A percentile compares a stretch with the other conserved stretches of the same genome.
phyloP scores from a whole-genome alignment of 2,797 vertebrate genomes.

The Pyrocephalus nanus region DNA sequence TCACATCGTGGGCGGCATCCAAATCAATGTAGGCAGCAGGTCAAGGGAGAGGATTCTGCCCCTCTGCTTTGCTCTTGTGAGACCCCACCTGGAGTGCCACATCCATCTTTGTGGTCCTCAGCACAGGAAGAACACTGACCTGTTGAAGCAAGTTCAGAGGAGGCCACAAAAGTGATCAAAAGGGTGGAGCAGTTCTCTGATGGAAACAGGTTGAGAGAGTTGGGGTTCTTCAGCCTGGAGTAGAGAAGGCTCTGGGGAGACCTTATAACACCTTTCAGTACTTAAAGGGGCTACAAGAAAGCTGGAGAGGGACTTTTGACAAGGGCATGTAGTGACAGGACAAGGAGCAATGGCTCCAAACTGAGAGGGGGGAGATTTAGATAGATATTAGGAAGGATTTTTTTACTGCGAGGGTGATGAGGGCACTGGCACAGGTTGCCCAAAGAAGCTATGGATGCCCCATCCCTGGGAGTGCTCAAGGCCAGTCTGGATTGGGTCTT shows the following conservation, averaged over 20 bases:
- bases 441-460: neutral
- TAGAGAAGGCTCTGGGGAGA: neutral
- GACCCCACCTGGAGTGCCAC: neutral
- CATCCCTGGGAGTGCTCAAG: neutral
- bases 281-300: neutral
- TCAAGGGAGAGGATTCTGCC: neutral
- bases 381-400: neutral
- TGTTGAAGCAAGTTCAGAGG: fast-evolving
- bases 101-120: neutral
- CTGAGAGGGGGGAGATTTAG: neutral
- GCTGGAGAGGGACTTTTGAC: neutral
- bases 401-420: neutral
- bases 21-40: neutral
- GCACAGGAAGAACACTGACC: neutral
- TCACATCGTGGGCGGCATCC: neutral
- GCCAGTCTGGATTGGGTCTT: neutral
- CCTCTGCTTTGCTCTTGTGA: neutral
- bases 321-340: neutral
- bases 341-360: neutral
- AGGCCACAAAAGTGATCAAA: fast-evolving
- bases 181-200: fast-evolving
- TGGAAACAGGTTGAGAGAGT: neutral
- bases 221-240: neutral
- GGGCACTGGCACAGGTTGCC: neutral
- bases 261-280: neutral